Conservation (phyloP, 2,113 vertebrate species). For the Neolamprologus caudopunctatus region DNA sequence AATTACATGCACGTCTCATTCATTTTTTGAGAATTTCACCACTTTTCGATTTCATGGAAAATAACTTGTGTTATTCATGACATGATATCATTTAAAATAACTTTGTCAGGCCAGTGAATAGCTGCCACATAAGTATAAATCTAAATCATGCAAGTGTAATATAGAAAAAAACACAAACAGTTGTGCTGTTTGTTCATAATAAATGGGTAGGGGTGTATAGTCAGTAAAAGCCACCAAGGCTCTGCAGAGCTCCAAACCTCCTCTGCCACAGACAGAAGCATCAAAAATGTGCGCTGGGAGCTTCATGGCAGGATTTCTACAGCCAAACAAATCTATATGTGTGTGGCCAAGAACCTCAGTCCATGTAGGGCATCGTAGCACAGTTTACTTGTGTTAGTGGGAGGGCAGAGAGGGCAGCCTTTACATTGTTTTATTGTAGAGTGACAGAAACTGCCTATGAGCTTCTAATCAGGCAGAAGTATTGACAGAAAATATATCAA, state of each 20-base stretch:
- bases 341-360: rapidly evolving
- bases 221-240: background rate
- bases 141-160: background rate
- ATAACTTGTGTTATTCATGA: too few relatives aligned
- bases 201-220: background rate
- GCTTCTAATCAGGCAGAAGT: background rate
- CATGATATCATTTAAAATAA: background rate
- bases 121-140: background rate
- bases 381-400: background rate
- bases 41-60: too few relatives aligned
- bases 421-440: rapidly evolving
- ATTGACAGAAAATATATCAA: background rate
- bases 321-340: rapidly evolving
- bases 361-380: rapidly evolving
- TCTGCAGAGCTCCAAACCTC: background rate
- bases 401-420: background rate
- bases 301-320: background rate
- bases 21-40: too few relatives aligned
- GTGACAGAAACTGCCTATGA: too few relatives aligned
- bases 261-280: background rate
- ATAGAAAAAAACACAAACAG: background rate
- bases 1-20: too few relatives aligned
- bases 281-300: background rate
- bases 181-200: rapidly evolving
- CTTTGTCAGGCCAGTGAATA: background rate